Evolutionary conservation across 2,888 invertebrate species (phyloP).

Genomic region (Tachystola acroxantha): DNA sequence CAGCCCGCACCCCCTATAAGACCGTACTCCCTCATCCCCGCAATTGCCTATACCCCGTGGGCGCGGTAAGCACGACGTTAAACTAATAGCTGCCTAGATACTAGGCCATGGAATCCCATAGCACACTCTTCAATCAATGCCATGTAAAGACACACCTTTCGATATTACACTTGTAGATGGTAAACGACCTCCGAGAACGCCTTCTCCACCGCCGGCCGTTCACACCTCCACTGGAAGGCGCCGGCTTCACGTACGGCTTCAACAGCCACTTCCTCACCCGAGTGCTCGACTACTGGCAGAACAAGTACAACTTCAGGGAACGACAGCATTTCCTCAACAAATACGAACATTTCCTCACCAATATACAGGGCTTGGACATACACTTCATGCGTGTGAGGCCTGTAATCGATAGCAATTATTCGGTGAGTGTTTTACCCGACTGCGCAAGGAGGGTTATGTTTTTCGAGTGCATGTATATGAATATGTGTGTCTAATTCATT

Average conservation of each 20-base stretch:
- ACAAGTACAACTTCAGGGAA: conserved; percentile 81
- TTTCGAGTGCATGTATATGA: no score
- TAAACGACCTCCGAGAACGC: conserved; percentile 75
- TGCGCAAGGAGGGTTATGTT: no score
- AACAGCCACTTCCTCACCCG: conserved; percentile 82
- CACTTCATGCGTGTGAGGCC: conserved; percentile 87
- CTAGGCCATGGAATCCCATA: no score
- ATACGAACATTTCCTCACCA: conserved; percentile 85
- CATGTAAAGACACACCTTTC: no score
- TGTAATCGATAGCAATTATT: conserved; percentile 19
- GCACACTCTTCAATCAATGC: no score
- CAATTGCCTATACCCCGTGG: no score
- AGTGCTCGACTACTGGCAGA: conserved; percentile 88
- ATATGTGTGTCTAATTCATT: no score
- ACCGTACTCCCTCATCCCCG: no score
- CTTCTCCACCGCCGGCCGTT: conserved; percentile 66
- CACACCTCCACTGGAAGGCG: conserved; percentile 80
- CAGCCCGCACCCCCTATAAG: no score
- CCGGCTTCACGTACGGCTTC: conserved; percentile 89
- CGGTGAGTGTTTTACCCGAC: conserved; percentile 1
- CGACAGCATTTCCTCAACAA: conserved; percentile 84
- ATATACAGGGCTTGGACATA: conserved; percentile 84
- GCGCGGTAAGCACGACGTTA: no score
- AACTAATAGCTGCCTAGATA: no score
- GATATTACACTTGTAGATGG: conserved; percentile 32